These are phyloP conservation scores for Phaonia tiefii DNA, from an alignment of 2,888 invertebrate species.

Conservation along the genomic window DNA sequence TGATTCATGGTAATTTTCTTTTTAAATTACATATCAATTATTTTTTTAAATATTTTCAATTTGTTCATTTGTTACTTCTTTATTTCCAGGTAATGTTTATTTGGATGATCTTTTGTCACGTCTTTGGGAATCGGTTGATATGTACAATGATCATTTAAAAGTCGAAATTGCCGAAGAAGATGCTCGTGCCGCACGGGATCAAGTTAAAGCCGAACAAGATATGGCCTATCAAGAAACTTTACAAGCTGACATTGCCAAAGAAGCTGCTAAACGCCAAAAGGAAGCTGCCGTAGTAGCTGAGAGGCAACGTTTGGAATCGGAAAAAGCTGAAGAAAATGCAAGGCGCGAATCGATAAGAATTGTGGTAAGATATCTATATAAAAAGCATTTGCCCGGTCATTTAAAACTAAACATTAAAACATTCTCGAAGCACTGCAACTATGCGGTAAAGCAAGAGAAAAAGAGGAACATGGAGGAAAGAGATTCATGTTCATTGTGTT, in stretches of 20 bases:
- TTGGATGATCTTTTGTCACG: conserved; percentile 93
- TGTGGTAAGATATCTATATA: conserved; percentile 76
- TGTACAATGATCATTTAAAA: conserved; percentile 88
- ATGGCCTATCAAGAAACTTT: conserved; percentile 95
- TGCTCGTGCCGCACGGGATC: conserved; percentile 93
- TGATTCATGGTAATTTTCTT: conserved; percentile 89
- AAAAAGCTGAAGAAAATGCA: conserved; percentile 86
- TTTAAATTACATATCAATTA: conserved; percentile 18
- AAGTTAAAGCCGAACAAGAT: conserved; percentile 96
- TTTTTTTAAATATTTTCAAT: conserved; percentile 10
- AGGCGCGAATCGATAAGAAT: conserved; percentile 85
- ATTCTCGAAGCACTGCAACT: too few relatives aligned
- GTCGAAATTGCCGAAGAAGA: conserved; percentile 92
- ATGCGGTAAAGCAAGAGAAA: too few relatives aligned
- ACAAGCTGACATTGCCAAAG: conserved; percentile 89
- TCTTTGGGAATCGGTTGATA: conserved; percentile 92
- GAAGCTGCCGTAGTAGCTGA: conserved; percentile 85
- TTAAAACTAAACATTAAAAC: too few relatives aligned
- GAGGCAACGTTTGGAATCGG: conserved; percentile 88
- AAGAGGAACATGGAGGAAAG: too few relatives aligned
- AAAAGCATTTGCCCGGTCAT: too few relatives aligned
- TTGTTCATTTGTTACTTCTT: conserved; percentile 24
- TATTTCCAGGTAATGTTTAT: conserved; percentile 85
- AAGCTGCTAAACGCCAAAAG: conserved; percentile 90
- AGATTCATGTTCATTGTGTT: too few relatives aligned